A percentile compares a stretch with the other conserved stretches of the same genome.
These are phyloP conservation scores for Ceryle rudis DNA, from an alignment of 2,797 vertebrate genomes.

Conservation along the genomic window DNA sequence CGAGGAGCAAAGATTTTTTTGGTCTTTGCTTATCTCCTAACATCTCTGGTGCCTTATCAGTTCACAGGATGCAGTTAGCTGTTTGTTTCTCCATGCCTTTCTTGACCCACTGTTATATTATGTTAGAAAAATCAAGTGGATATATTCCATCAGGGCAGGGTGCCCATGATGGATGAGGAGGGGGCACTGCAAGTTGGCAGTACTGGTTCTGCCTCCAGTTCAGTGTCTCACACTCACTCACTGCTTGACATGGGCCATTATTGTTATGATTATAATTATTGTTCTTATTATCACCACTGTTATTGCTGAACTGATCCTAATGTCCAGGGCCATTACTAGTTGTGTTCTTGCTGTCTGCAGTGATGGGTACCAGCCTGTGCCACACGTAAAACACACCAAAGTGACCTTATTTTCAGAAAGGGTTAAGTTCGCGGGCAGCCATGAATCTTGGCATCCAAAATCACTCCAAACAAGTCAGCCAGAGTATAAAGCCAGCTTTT, in stretches of 20 bases:
- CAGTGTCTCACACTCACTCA: neutral
- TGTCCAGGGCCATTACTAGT: neutral
- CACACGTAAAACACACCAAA: rapidly evolving
- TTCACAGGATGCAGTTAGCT: neutral
- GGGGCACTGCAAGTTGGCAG: neutral
- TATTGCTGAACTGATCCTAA: neutral
- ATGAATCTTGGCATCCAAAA: neutral
- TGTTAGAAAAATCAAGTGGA: neutral
- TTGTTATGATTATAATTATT: neutral
- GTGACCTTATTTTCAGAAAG: neutral
- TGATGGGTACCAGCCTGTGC: neutral
- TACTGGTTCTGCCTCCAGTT: neutral
- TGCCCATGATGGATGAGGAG: neutral
- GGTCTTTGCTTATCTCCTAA: neutral
- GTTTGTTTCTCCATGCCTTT: neutral
- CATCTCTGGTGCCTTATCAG: neutral
- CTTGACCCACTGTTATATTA: neutral
- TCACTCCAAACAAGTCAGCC: neutral
- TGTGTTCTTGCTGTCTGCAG: neutral
- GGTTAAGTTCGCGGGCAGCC: neutral
- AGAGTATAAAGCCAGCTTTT: neutral
- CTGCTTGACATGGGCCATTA: neutral
- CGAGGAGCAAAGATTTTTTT: neutral
- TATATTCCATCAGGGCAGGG: neutral
- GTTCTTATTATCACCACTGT: neutral